Evolutionary conservation across 2,888 invertebrate genomes (phyloP).

Genomic region (Allygus modestus): DNA sequence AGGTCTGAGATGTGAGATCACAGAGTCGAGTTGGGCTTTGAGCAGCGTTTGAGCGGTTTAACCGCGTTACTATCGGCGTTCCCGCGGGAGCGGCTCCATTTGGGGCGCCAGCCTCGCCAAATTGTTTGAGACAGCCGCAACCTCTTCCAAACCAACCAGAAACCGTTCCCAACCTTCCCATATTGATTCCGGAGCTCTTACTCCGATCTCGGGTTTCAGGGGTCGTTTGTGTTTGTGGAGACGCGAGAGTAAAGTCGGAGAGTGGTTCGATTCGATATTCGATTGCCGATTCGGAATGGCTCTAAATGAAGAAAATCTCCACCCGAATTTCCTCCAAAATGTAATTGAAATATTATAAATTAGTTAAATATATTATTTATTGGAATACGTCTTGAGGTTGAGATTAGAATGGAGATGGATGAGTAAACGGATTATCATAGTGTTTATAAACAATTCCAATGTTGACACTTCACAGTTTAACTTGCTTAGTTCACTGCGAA

Average conservation of each 20-base stretch:
- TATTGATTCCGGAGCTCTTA: constrained; percentile 48
- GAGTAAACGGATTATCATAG: too few species aligned
- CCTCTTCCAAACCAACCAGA: constrained; percentile 59
- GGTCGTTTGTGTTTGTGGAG: neutral
- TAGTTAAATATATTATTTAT: too few species aligned
- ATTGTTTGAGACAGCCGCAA: constrained; percentile 61
- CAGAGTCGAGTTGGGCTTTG: neutral
- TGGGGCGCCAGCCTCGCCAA: constrained; percentile 52
- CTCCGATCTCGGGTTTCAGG: constrained; percentile 4
- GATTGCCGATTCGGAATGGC: too few species aligned
- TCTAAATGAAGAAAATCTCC: too few species aligned
- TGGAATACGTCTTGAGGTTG: too few species aligned
- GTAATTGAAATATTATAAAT: too few species aligned
- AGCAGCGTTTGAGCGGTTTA: constrained; percentile 46
- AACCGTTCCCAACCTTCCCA: constrained; percentile 31
- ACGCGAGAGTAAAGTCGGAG: neutral
- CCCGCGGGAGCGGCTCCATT: constrained; percentile 58
- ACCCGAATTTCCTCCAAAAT: too few species aligned
- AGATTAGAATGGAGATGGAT: too few species aligned
- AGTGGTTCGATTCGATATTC: neutral
- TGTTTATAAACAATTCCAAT: too few species aligned
- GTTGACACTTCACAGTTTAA: too few species aligned
- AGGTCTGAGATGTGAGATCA: neutral
- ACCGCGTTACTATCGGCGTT: constrained; percentile 30
- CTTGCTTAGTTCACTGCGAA: too few species aligned